A percentile compares a stretch with the other conserved stretches of the same genome.
Conservation (phyloP, 2,113 vertebrate genomes). For the Dasyprocta punctata region DNA sequence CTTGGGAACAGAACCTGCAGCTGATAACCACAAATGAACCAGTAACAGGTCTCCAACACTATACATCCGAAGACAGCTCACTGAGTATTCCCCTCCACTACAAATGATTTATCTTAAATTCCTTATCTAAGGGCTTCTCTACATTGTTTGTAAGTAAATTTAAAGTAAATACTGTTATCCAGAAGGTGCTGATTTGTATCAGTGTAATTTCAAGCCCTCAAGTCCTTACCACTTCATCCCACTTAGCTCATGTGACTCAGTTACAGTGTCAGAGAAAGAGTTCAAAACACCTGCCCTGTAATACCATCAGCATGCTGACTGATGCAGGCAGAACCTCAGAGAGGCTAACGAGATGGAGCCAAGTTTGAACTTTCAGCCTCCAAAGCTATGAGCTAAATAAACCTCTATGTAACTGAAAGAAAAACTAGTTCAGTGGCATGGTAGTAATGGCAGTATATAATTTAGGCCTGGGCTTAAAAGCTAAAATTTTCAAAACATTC, state of each 20-base stretch:
- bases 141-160: neutral
- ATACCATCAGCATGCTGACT: neutral
- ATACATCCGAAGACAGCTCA: slow-evolving; percentile 61
- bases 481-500: slow-evolving; percentile 54
- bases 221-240: slow-evolving; percentile 53
- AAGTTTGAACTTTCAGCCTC: neutral
- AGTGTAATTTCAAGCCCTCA: neutral
- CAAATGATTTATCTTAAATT: neutral
- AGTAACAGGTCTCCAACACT: neutral
- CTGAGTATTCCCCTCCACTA: neutral
- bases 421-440: neutral
- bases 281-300: neutral
- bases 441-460: neutral
- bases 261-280: neutral
- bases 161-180: slow-evolving; percentile 63
- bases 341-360: neutral
- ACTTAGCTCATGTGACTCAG: neutral
- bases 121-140: neutral
- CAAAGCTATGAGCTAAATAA: neutral
- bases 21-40: slow-evolving; percentile 57
- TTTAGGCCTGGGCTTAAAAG: neutral
- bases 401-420: neutral
- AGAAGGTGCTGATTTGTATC: slow-evolving; percentile 33
- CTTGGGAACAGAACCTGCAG: slow-evolving; percentile 70
- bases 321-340: neutral